Base-by-base conservation (phyloP, 1,140 invertebrate genomes). In the Holcopasites calliopsidis region DNA sequence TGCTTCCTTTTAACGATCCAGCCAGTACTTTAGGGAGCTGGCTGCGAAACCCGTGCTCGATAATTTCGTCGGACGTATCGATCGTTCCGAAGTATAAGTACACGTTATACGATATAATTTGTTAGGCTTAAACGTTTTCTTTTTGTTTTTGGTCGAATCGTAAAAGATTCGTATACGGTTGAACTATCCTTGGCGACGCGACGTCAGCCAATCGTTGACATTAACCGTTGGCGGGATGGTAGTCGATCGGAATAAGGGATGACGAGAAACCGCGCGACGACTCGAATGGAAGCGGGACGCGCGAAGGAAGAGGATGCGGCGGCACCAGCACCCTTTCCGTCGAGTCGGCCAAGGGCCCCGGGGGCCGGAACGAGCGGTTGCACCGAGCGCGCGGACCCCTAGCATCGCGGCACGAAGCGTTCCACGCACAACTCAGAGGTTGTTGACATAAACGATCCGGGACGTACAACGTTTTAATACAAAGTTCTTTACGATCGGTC, bases 401-500 rank as follows among this genome's bases (percentile, higher is more conserved):
- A 72, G 64, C 28, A 81, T 82, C 80, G 74, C 78, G 68, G 80
- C 73, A 68, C 81, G 80, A 82, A 79, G 80, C 80, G 80, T 76
- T 81, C 79, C 70, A 62, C 76, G 61, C 76, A 85, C 78, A 84
- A 85, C 83, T 84, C 83, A 81, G 64, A 77, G 82, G 78, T 81
- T 85, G 83, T 85, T 85, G 83, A 79, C 83, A 84, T 85, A 82
- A 85, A 84, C 79, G 83, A 72, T 79, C 73, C 79, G 47, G 79
- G 72, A 82, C 84, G 73, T 78, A 78, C 50, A 87, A 88, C 84
- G 82, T 88, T 89, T 88, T 89, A 89, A 89, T 89, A 88, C 75
- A 86, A 86, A 87, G 84, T 89, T 82, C 85, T 88, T 89, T 88
- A 89, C 83, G 88, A 89, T 83, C 83, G 44, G 65, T 55, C 42